Evolutionary conservation across 2,888 invertebrate species (phyloP).

Genomic region (Platycheirus rosarum): DNA sequence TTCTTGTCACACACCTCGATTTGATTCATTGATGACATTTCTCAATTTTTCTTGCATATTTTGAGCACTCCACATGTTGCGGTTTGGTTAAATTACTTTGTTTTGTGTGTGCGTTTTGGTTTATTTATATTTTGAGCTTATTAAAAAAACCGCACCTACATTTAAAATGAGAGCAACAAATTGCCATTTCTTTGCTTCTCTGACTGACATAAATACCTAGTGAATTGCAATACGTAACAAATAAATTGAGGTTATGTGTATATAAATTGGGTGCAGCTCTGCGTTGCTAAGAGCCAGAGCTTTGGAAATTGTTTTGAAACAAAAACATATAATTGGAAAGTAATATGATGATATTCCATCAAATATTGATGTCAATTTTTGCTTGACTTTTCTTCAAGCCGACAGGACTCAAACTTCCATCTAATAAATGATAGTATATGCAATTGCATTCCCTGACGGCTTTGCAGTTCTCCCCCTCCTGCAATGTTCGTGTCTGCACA

Average conservation of each 20-base stretch:
- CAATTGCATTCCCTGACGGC: no score
- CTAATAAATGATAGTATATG: no score
- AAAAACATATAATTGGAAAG: no score
- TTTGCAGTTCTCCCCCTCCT: no score
- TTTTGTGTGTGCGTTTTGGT: constrained; percentile 13
- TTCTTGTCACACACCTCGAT: constrained; percentile 39
- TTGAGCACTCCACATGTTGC: constrained; percentile 22
- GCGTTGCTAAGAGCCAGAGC: not conserved
- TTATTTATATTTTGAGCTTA: constrained; percentile 1
- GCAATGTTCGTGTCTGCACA: no score
- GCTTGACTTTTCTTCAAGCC: no score
- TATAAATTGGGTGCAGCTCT: no score
- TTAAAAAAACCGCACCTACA: constrained; percentile 51
- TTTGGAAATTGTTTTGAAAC: no score
- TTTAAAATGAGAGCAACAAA: constrained; percentile 17
- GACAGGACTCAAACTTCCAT: no score
- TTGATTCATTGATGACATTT: constrained; percentile 23
- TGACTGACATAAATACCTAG: constrained; percentile 37
- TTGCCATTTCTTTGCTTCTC: constrained; percentile 12
- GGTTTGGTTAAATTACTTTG: constrained; percentile 19
- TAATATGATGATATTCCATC: no score
- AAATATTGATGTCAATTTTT: no score
- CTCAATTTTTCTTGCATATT: not conserved
- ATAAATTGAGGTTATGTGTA: constrained; percentile 46
- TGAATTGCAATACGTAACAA: constrained; percentile 58